These are phyloP conservation scores for Crossocerus cetratus DNA, from an alignment of 2,888 invertebrate species.

Conservation along the genomic window DNA sequence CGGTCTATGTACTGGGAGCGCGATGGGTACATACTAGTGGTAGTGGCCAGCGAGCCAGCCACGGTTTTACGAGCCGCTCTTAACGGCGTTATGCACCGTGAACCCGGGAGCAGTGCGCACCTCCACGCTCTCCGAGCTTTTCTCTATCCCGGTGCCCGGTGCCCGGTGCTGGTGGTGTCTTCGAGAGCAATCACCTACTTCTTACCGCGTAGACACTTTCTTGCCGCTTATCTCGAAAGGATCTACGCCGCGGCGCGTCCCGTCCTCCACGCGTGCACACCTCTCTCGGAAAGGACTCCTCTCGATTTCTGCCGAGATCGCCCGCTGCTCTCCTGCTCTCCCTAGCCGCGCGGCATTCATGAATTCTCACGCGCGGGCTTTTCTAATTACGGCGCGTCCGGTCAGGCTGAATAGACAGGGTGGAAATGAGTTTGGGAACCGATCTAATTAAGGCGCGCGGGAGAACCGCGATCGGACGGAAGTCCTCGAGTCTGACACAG, in stretches of 20 bases:
- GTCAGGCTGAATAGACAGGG: neutral
- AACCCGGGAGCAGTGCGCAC: slow-evolving; percentile 24
- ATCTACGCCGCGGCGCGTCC: slow-evolving; percentile 12
- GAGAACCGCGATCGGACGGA: too few species aligned
- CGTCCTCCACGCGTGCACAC: slow-evolving; percentile 10
- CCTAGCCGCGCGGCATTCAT: too few species aligned
- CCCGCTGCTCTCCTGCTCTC: neutral
- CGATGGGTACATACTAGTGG: too few species aligned
- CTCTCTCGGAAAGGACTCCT: neutral
- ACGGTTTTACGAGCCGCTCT: slow-evolving; percentile 55
- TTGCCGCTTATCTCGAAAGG: neutral
- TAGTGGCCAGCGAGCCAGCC: slow-evolving; percentile 11
- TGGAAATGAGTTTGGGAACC: neutral
- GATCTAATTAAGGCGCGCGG: slow-evolving; percentile 23
- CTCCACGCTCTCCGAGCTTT: slow-evolving; percentile 18
- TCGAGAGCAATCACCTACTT: slow-evolving; percentile 41
- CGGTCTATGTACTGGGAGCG: too few species aligned
- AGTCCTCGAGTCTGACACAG: slow-evolving; percentile 17
- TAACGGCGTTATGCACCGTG: slow-evolving; percentile 55
- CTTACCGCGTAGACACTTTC: slow-evolving; percentile 22
- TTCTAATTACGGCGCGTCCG: neutral
- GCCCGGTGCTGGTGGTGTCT: too few species aligned
- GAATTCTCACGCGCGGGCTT: neutral
- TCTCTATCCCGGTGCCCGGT: slow-evolving; percentile 16
- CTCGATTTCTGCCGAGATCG: neutral